Evolutionary conservation across 35 echinoderm and acorn worm species (phyloP).

Genomic region (Chiridota heheva): DNA sequence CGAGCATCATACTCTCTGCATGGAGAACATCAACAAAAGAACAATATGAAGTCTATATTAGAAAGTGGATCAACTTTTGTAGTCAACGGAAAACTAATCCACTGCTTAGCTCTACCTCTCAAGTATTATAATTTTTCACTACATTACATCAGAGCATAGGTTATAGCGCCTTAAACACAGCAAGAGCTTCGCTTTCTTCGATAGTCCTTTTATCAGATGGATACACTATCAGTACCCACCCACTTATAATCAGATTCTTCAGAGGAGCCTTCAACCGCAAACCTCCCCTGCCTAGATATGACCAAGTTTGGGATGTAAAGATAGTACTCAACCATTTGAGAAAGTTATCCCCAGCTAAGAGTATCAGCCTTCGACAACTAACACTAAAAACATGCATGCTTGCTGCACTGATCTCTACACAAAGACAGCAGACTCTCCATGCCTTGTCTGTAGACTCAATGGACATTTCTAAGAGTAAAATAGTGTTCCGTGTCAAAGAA

Average conservation of each 20-base stretch:
- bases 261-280: constrained; percentile 46
- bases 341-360: neutral
- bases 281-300: constrained; percentile 54
- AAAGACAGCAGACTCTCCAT: constrained; percentile 24
- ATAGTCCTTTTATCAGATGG: constrained; percentile 19
- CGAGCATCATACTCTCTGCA: constrained; percentile 42
- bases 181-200: constrained; percentile 41
- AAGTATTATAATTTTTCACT: constrained; percentile 29
- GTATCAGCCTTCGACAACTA: neutral
- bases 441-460: constrained; percentile 2
- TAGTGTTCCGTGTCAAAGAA: constrained; percentile 21
- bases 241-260: constrained; percentile 38
- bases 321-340: too few species aligned
- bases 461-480: neutral
- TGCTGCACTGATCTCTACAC: constrained; percentile 38
- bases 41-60: constrained; percentile 36
- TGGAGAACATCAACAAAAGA: constrained; percentile 43
- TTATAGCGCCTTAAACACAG: constrained; percentile 46
- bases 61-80: constrained; percentile 48
- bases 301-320: too few species aligned
- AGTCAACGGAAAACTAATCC: constrained; percentile 19
- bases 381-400: constrained; percentile 49
- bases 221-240: constrained; percentile 40
- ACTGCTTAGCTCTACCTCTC: constrained; percentile 12
- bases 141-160: neutral